Evolutionary conservation across 2,888 invertebrate genomes (phyloP).

Genomic region (Junonia oenone): DNA sequence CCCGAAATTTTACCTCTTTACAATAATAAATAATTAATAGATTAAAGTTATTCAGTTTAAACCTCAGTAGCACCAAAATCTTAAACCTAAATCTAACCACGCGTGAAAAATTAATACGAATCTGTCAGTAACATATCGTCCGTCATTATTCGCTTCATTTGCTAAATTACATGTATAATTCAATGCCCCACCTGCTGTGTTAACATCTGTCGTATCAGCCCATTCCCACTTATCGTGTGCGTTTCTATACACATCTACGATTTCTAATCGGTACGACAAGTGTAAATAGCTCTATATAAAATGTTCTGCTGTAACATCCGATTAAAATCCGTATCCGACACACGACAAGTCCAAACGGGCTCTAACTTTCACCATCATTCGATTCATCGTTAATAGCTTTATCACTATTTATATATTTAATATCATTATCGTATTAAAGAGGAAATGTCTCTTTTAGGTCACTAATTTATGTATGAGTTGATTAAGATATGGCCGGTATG

Average conservation of each 20-base stretch:
- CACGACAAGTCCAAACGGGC: no score
- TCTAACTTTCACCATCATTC: background rate
- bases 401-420: background rate
- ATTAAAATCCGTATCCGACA: no score
- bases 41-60: background rate
- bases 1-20: no score
- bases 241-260: no score
- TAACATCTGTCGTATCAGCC: background rate
- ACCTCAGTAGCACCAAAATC: background rate
- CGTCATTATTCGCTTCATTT: background rate
- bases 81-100: background rate
- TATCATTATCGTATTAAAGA: background rate
- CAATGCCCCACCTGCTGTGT: background rate
- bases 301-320: no score
- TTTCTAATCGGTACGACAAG: no score
- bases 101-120: background rate
- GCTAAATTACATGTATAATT: constrained; percentile 2
- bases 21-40: no score
- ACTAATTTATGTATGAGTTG: background rate
- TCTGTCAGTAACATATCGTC: background rate
- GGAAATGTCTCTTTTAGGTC: no score
- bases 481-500: background rate
- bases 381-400: background rate
- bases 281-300: no score
- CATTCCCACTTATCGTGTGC: no score